Base-by-base conservation (phyloP, 2,797 vertebrate genomes). In the Salarias fasciatus region DNA sequence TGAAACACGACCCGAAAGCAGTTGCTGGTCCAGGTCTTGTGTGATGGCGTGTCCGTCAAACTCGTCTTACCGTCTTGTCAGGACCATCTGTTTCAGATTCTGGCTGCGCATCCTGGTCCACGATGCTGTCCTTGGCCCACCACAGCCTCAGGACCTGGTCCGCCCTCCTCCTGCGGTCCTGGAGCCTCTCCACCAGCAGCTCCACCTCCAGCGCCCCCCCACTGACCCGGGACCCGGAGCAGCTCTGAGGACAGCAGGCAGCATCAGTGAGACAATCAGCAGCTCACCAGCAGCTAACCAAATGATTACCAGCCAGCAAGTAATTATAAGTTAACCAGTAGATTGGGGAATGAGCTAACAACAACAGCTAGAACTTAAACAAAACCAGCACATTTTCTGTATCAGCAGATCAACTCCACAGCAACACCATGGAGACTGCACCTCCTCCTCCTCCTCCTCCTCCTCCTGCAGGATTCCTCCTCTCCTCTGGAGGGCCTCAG, bases 161-260 rank as follows among this genome's bases (percentile, higher is more conserved):
- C 14, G 93, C 82, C 18, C 90, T 93, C 53, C 93, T 72, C 30
- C 96, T 92, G 53, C 94, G 89, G 67, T 98, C 96, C 84, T 98
- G 97, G 0, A 99, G 91, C 45, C 85, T 69, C 92, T 97, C 96
- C 65, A 98, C 85, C 53, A 96, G 93, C 54, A 81, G 84, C 73
- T 96, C 95, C 11, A 99, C 93, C 88, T 91, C 0, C 11, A 13
- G 89, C 53, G 55, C 70, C 8, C 69, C 63, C 9, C 60, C 88
- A 71, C 95, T 95, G 80, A 35, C 0, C 37, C 11, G 45, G 44
- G 54, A 70, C 15, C 51, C 15, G 65, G 79, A 63, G 53, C 38
- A 8, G 6, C 40, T 14, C 40, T 42, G 40, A 29, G 24, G 37
- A 42, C 31, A 11, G 31, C 7, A 15, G 9, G 13, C 6, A 11